phyloP scores from a whole-genome alignment of 2,113 vertebrate genomes.

The Tachycineta bicolor region DNA sequence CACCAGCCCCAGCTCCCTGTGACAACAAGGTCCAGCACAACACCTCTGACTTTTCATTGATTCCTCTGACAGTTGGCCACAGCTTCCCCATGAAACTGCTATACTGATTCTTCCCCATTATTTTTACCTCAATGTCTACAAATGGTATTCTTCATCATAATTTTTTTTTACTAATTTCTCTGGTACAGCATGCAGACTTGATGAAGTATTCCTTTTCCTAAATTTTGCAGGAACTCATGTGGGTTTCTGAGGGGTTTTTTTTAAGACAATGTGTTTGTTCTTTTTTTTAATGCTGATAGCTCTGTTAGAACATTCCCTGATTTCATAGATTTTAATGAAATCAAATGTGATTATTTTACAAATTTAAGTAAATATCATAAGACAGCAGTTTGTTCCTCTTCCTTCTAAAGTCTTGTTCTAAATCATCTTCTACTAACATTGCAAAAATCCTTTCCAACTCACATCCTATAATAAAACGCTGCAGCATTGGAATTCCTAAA shows the following conservation, averaged over 20 bases:
- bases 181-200: not conserved
- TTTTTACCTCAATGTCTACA: not conserved
- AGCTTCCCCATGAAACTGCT: not conserved
- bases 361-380: not conserved
- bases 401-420: not conserved
- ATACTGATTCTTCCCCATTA: not conserved
- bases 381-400: not conserved
- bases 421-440: not conserved
- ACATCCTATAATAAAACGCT: not conserved
- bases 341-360: not conserved
- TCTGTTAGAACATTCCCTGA: not conserved
- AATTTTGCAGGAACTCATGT: not conserved
- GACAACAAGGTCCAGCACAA: not conserved
- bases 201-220: not conserved
- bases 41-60: not conserved
- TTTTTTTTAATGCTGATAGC: not conserved
- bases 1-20: not conserved
- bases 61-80: not conserved
- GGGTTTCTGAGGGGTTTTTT: rapidly evolving
- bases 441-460: not conserved
- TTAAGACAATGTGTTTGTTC: not conserved
- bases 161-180: not conserved
- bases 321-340: not conserved
- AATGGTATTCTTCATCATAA: not conserved
- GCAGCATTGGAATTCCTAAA: not conserved